phyloP scores from a whole-genome alignment of 92 coral and sea anemone species.

The Epizoanthus stellaris region DNA sequence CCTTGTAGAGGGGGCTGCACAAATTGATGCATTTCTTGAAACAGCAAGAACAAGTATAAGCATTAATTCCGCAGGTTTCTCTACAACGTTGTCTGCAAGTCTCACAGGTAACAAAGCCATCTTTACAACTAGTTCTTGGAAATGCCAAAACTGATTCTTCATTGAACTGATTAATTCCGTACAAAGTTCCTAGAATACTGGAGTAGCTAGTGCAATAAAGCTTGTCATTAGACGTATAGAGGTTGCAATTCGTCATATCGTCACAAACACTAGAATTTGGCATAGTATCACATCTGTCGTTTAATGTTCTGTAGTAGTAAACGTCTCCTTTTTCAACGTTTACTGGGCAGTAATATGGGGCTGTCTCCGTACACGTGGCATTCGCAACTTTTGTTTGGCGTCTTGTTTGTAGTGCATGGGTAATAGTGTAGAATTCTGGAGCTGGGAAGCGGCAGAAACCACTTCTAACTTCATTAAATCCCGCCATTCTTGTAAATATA shows the following conservation, averaged over 20 bases:
- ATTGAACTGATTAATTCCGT: constrained; percentile 50
- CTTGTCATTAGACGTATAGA: constrained; percentile 44
- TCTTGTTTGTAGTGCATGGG: constrained; percentile 48
- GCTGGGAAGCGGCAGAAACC: constrained; percentile 76
- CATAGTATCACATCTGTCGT: constrained; percentile 68
- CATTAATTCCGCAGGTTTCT: constrained; percentile 15
- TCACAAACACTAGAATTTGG: constrained; percentile 51
- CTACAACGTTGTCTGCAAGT: constrained; percentile 56
- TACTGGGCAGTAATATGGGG: constrained; percentile 66
- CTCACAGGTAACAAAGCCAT: constrained; percentile 60
- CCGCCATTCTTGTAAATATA: constrained; percentile 38
- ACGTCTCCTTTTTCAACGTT: constrained; percentile 62
- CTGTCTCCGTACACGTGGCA: constrained; percentile 46
- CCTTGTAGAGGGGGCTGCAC: constrained; percentile 56
- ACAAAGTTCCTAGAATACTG: constrained; percentile 50
- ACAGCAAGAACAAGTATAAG: constrained; percentile 71
- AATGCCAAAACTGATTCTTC: constrained; percentile 64
- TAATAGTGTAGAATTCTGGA: constrained; percentile 60
- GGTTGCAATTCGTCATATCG: constrained; percentile 39
- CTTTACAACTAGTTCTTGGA: constrained; percentile 40
- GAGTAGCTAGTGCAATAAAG: constrained; percentile 72
- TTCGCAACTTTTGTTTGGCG: constrained; percentile 70
- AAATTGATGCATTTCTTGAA: constrained; percentile 59
- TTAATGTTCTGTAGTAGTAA: constrained; percentile 70
- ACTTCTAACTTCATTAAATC: constrained; percentile 56